Percentiles rank a stretch among this genome's conserved stretches.
Evolutionary conservation across 2,113 vertebrate species (phyloP).

Genomic region (Clupea harengus): DNA sequence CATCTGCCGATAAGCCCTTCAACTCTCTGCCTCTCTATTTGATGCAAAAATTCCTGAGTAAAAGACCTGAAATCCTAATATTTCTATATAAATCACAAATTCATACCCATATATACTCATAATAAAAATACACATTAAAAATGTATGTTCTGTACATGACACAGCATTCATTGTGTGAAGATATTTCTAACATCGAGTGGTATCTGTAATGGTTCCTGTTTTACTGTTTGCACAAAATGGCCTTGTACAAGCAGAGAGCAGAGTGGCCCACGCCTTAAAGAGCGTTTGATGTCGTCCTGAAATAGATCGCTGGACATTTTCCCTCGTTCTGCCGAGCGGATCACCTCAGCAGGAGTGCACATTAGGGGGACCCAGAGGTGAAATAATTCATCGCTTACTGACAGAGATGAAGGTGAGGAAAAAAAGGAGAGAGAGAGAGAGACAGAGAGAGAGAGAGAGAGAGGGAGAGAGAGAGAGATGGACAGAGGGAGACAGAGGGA

Average conservation of each 20-base stretch:
- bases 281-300: conserved; percentile 38
- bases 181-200: background rate
- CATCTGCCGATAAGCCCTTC: conserved; percentile 20
- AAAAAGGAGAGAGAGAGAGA: conserved; percentile 31
- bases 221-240: background rate
- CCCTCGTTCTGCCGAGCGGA: background rate
- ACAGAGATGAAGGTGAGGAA: conserved; percentile 51
- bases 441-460: conserved; percentile 39
- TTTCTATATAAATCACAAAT: background rate
- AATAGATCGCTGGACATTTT: conserved; percentile 29
- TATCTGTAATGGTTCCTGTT: background rate
- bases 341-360: conserved; percentile 31
- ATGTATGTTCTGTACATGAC: too few relatives aligned
- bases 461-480: conserved; percentile 21
- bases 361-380: conserved; percentile 50
- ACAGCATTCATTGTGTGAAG: background rate
- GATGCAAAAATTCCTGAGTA: background rate
- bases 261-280: background rate
- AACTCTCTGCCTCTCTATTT: background rate
- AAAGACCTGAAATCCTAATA: background rate
- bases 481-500: conserved; percentile 5
- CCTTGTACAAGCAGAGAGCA: background rate
- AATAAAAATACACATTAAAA: background rate
- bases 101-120: conserved; percentile 42
- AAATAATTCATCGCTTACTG: conserved; percentile 53